Evolutionary conservation across 2,797 vertebrate species (phyloP).

Genomic region (Cyprinodon diabolis): DNA sequence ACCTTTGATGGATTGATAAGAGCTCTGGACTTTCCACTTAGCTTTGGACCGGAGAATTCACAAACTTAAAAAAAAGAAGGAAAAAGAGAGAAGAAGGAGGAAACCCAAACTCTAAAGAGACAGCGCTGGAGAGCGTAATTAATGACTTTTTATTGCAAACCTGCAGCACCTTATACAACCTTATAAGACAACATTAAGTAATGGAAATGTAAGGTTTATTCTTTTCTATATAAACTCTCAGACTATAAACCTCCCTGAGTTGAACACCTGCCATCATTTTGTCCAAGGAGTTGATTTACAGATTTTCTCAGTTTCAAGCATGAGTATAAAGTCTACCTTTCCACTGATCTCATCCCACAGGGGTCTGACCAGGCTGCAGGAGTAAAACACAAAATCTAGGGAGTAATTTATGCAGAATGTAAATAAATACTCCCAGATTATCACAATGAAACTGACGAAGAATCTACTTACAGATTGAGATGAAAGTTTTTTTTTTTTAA

Average conservation of each 20-base stretch:
- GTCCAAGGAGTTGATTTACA: constrained; percentile 55
- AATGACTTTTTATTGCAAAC: background rate
- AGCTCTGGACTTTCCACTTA: background rate
- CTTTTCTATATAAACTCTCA: constrained; percentile 43
- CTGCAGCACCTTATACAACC: constrained; percentile 9
- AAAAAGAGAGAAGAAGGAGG: background rate
- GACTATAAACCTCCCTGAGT: constrained; percentile 33
- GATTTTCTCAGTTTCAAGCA: constrained; percentile 60
- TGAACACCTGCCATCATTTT: constrained; percentile 64
- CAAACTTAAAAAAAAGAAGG: no score
- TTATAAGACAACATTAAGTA: constrained; percentile 27
- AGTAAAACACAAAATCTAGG: constrained; percentile 59
- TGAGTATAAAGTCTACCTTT: constrained; percentile 55
- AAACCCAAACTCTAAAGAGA: no score
- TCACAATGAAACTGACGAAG: constrained; percentile 31
- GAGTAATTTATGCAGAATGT: constrained; percentile 42
- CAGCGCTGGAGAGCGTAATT: background rate
- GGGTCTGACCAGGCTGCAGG: constrained; percentile 72
- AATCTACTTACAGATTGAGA: constrained; percentile 35
- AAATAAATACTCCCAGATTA: constrained; percentile 49
- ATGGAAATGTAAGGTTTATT: constrained; percentile 37
- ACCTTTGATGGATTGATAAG: background rate
- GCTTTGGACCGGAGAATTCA: no score
- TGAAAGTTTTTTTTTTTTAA: background rate
- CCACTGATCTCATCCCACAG: constrained; percentile 68